phyloP scores from a whole-genome alignment of 2,113 vertebrate genomes.

The Crotophaga sulcirostris region DNA sequence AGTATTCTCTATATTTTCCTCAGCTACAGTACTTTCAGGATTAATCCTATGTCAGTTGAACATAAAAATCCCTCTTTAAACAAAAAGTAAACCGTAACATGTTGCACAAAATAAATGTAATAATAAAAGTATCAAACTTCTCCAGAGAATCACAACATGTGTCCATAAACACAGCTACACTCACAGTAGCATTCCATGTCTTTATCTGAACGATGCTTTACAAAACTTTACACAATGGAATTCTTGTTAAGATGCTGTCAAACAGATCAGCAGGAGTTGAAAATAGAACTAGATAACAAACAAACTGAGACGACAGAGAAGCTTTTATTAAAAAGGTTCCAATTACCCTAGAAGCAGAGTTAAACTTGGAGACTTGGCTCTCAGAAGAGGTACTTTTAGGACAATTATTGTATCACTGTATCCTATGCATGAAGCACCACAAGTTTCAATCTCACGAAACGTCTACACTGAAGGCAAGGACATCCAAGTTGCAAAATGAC shows the following conservation, averaged over 20 bases:
- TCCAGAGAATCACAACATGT: not conserved
- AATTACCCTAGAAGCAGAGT: not conserved
- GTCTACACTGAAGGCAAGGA: not conserved
- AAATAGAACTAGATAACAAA: not conserved
- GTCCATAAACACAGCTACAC: not conserved
- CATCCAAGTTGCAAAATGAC: not conserved
- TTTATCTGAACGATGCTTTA: constrained; percentile 5
- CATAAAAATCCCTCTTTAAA: constrained; percentile 5
- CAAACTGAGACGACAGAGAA: not conserved
- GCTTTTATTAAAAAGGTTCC: not conserved
- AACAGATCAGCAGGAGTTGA: not conserved
- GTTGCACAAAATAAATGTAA: not conserved
- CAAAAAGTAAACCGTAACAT: constrained; percentile 2
- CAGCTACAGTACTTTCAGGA: not conserved
- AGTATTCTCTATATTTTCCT: not conserved
- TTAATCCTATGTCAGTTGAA: not conserved
- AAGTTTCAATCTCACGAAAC: not conserved
- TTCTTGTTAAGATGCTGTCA: not conserved
- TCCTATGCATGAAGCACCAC: not conserved
- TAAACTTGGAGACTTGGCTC: not conserved
- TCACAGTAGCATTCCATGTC: not conserved
- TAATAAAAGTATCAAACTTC: not conserved
- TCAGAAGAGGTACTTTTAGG: not conserved
- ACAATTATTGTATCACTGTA: not conserved
- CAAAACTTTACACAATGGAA: not conserved